Conservation (phyloP, 2,888 invertebrate species). For the Liodrosophila aerea region DNA sequence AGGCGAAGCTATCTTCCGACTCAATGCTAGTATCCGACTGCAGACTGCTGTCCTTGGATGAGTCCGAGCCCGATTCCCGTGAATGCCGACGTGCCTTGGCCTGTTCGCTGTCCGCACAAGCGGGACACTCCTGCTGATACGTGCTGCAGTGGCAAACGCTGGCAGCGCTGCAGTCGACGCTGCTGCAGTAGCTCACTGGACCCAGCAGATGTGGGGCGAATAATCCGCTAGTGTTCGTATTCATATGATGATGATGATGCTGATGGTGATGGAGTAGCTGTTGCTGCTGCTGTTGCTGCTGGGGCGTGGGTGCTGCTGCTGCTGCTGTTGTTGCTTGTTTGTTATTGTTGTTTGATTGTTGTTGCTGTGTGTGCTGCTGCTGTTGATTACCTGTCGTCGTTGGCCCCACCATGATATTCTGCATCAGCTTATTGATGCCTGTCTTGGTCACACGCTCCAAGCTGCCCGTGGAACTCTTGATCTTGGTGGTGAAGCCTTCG, state of each 20-base stretch:
- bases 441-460: constrained; percentile 92
- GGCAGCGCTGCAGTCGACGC: constrained; percentile 78
- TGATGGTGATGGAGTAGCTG: constrained; percentile 64
- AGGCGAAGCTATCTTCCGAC: constrained; percentile 96
- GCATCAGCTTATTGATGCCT: constrained; percentile 91
- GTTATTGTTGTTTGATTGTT: constrained; percentile 30
- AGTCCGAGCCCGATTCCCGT: constrained; percentile 93
- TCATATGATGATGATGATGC: constrained; percentile 56
- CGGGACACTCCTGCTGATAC: constrained; percentile 70
- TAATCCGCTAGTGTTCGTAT: constrained; percentile 16
- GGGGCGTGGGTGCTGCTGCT: constrained; percentile 32
- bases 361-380: not conserved
- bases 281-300: constrained; percentile 14
- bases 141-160: constrained; percentile 74
- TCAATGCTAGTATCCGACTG: constrained; percentile 97
- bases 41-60: constrained; percentile 93
- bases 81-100: constrained; percentile 88
- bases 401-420: constrained; percentile 87
- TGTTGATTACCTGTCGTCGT: constrained; percentile 35
- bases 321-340: constrained; percentile 45
- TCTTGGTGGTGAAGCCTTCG: constrained; percentile 90
- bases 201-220: constrained; percentile 60
- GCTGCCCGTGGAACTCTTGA: constrained; percentile 91
- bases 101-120: constrained; percentile 71
- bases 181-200: constrained; percentile 77